Evolutionary conservation across 2,113 vertebrate genomes (phyloP).

Genomic region (Tachysurus vachellii): DNA sequence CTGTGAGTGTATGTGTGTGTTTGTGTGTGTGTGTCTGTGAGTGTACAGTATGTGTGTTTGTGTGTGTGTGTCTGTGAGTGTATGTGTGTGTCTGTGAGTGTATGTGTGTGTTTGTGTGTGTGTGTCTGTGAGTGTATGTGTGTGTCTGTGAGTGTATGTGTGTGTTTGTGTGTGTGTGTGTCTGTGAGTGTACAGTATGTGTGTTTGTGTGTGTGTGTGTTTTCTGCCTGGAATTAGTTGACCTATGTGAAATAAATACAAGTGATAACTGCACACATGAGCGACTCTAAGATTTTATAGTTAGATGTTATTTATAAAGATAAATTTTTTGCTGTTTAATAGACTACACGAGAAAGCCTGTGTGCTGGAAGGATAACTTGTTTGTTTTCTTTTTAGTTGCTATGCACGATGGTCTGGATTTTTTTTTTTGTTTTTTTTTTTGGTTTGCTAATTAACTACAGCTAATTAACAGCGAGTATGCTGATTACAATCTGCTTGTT

Average conservation of each 20-base stretch:
- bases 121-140: too few relatives aligned
- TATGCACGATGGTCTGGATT: not conserved
- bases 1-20: too few relatives aligned
- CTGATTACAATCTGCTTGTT: constrained; percentile 56
- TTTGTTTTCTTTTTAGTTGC: not conserved
- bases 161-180: too few relatives aligned
- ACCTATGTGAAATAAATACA: not conserved
- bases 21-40: too few relatives aligned
- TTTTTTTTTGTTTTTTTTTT: not conserved
- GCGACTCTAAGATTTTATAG: not conserved
- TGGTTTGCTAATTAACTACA: constrained; percentile 62
- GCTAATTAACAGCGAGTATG: constrained; percentile 61
- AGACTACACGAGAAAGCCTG: not conserved
- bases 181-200: too few relatives aligned
- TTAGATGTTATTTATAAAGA: not conserved
- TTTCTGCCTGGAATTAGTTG: not conserved
- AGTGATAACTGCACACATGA: not conserved
- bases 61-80: too few relatives aligned
- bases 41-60: too few relatives aligned
- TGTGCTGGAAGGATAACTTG: not conserved
- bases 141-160: too few relatives aligned
- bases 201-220: too few relatives aligned
- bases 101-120: too few relatives aligned
- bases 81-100: too few relatives aligned
- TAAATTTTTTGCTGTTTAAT: not conserved